Evolutionary conservation across 1,140 invertebrate species (phyloP).

Genomic region (Catajapyx aquilonaris): DNA sequence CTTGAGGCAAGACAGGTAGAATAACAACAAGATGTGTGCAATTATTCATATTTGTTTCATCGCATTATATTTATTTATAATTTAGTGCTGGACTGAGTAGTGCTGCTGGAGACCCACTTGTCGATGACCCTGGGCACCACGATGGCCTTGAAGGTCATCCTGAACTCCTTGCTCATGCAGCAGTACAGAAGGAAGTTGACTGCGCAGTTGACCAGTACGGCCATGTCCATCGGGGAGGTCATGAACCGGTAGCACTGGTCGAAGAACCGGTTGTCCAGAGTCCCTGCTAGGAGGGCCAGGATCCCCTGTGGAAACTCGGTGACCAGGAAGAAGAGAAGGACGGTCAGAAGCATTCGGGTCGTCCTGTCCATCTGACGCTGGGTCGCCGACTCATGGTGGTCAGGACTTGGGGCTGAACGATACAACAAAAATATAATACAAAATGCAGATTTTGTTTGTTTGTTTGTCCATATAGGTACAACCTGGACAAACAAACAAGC

Average conservation of each 20-base stretch:
- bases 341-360: slow-evolving; percentile 7
- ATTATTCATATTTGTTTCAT: no score
- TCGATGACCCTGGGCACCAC: slow-evolving; percentile 39
- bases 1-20: no score
- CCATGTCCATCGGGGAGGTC: slow-evolving; percentile 68
- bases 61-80: no score
- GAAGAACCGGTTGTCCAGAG: slow-evolving; percentile 19
- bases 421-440: no score
- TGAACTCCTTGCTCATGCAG: slow-evolving; percentile 90
- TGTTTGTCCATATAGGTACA: no score
- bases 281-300: slow-evolving; percentile 18
- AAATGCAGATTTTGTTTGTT: no score
- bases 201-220: slow-evolving; percentile 86
- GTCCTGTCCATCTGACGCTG: slow-evolving; percentile 10
- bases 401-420: no score
- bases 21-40: no score
- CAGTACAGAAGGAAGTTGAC: slow-evolving; percentile 98
- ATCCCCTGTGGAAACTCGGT: slow-evolving; percentile 24
- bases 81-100: no score
- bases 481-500: no score
- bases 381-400: slow-evolving; percentile 11
- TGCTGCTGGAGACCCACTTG: no score
- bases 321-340: slow-evolving; percentile 18
- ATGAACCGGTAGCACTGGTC: slow-evolving; percentile 24
- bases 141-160: slow-evolving; percentile 57